A percentile compares a stretch with the other conserved stretches of the same genome.
Evolutionary conservation across 2,113 vertebrate species (phyloP).

Genomic region (Peucedramus taeniatus): DNA sequence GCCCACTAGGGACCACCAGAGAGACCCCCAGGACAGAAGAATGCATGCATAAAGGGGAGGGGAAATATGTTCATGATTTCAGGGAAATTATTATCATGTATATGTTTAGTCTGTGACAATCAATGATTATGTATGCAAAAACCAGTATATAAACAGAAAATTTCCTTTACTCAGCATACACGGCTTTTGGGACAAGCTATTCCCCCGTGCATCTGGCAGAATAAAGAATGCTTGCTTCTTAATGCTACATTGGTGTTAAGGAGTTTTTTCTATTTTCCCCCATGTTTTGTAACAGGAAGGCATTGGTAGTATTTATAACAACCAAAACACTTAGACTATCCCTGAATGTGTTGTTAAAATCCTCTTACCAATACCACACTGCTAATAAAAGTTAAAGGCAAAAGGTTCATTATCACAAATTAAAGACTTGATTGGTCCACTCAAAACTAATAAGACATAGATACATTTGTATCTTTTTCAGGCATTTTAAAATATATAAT

Average conservation of each 20-base stretch:
- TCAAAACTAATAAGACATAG: not conserved
- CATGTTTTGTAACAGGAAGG: not conserved
- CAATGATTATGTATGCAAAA: not conserved
- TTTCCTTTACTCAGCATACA: not conserved
- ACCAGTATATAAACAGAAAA: not conserved
- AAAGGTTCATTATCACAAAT: not conserved
- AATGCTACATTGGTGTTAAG: not conserved
- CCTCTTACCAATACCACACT: not conserved
- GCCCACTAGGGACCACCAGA: not conserved
- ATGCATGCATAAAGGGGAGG: not conserved
- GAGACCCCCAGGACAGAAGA: not conserved
- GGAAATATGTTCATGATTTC: not conserved
- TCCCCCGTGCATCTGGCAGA: rapidly evolving
- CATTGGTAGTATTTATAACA: not conserved
- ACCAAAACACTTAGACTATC: not conserved
- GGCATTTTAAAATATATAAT: not conserved
- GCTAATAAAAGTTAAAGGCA: not conserved
- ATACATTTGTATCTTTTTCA: not conserved
- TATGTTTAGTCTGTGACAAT: not conserved
- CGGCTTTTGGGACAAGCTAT: rapidly evolving
- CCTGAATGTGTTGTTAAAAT: not conserved
- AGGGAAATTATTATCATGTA: not conserved
- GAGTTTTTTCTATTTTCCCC: not conserved
- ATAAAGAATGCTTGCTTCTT: not conserved
- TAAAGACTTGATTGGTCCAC: not conserved